phyloP scores from a whole-genome alignment of 2,888 invertebrate genomes.

The Ferdinandea cuprea region DNA sequence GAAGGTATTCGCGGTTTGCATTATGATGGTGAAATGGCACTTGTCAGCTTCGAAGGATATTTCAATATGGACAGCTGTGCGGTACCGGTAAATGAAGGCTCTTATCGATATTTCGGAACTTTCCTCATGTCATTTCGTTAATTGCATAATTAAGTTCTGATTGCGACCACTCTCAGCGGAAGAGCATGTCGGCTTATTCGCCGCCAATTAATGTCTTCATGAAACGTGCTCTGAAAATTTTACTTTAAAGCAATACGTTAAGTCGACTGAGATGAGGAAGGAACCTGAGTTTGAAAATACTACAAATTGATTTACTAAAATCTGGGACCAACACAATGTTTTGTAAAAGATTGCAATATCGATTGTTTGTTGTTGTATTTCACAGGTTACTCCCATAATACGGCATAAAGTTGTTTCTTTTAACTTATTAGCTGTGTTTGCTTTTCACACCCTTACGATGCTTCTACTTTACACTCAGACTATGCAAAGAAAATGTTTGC shows the following conservation, averaged over 20 bases:
- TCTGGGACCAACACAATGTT: too few species aligned
- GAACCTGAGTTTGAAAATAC: too few species aligned
- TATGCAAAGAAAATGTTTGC: constrained; percentile 33
- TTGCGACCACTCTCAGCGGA: not conserved
- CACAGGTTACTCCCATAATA: not conserved
- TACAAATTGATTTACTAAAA: too few species aligned
- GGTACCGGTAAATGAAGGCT: constrained; percentile 15
- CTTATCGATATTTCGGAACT: constrained; percentile 37
- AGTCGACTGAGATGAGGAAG: not conserved
- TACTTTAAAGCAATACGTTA: not conserved
- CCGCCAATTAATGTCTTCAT: not conserved
- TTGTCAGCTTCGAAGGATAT: constrained; percentile 33
- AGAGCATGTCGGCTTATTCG: not conserved
- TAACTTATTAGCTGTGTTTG: constrained; percentile 47
- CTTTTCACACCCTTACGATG: constrained; percentile 45
- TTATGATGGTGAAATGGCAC: constrained; percentile 36
- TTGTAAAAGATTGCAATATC: too few species aligned
- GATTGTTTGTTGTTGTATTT: too few species aligned
- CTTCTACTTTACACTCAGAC: constrained; percentile 23
- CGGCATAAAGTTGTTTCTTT: not conserved
- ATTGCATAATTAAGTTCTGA: constrained; percentile 41
- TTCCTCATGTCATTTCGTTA: constrained; percentile 17
- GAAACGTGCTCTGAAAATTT: not conserved
- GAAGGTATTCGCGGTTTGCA: constrained; percentile 21
- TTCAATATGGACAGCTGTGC: constrained; percentile 3